Percentiles rank a stretch among this genome's conserved stretches.
Conservation (phyloP, 2,888 invertebrate genomes). For the Hemithea aestivaria region DNA sequence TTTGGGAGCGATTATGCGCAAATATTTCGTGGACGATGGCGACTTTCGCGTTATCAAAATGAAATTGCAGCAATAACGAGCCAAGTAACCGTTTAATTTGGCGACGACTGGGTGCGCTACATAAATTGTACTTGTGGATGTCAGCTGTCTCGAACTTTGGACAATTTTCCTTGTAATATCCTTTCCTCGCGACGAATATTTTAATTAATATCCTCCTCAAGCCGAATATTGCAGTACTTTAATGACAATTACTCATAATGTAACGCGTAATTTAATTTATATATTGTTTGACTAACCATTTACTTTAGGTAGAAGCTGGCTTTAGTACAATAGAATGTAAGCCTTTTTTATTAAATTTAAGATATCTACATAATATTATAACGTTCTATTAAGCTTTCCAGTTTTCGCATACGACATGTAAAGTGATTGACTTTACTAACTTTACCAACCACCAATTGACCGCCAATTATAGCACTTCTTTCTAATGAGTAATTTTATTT, state of each 20-base stretch:
- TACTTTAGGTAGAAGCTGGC: too few relatives aligned
- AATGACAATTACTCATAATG: background rate
- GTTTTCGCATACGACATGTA: too few relatives aligned
- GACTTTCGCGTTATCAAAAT: constrained; percentile 60
- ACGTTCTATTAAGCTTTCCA: constrained; percentile 2
- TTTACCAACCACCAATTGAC: too few relatives aligned
- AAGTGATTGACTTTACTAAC: too few relatives aligned
- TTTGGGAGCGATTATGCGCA: background rate
- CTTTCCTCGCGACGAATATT: constrained; percentile 67
- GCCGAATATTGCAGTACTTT: constrained; percentile 33
- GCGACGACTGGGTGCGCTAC: constrained; percentile 57
- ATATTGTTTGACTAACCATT: too few relatives aligned
- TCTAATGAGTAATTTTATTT: too few relatives aligned
- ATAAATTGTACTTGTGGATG: constrained; percentile 75
- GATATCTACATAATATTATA: constrained; percentile 6
- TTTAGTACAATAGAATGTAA: too few relatives aligned
- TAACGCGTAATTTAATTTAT: too few relatives aligned
- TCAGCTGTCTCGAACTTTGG: constrained; percentile 73
- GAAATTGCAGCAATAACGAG: constrained; percentile 71
- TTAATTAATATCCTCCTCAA: constrained; percentile 73
- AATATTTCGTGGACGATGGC: constrained; percentile 22
- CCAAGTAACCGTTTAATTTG: constrained; percentile 71
- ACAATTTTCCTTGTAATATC: constrained; percentile 74
- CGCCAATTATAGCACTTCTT: too few relatives aligned
- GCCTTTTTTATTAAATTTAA: too few relatives aligned